Conservation (phyloP, 2,888 invertebrate genomes). For the Biston betularia region DNA sequence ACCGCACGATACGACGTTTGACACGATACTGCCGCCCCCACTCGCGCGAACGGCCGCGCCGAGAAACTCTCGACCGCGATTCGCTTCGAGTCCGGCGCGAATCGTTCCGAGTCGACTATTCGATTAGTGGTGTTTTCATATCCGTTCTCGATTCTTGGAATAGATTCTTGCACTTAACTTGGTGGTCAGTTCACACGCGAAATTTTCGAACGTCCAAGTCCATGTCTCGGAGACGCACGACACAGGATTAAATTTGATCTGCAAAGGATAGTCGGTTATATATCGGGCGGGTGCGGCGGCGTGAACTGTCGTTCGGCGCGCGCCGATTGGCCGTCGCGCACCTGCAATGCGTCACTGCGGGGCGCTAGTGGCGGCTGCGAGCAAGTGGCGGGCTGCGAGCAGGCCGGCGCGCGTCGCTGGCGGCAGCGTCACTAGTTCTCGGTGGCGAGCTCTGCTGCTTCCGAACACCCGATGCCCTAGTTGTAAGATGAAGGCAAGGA, state of each 20-base stretch:
- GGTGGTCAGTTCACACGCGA: constrained; percentile 65
- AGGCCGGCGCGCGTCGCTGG: constrained; percentile 50
- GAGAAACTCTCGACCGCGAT: constrained; percentile 80
- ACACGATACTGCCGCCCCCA: constrained; percentile 87
- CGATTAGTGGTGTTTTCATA: constrained; percentile 79
- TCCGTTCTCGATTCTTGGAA: constrained; percentile 69
- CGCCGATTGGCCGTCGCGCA: constrained; percentile 92
- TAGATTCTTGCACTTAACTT: constrained; percentile 60
- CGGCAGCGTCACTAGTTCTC: constrained; percentile 52
- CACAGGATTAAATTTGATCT: constrained; percentile 87
- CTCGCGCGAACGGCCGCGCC: constrained; percentile 83
- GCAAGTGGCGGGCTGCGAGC: constrained; percentile 48
- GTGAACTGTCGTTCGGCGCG: constrained; percentile 90
- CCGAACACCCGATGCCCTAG: constrained; percentile 66
- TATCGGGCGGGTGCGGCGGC: constrained; percentile 91
- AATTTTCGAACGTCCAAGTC: constrained; percentile 77
- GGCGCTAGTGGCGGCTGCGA: constrained; percentile 59
- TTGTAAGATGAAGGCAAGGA: constrained; percentile 63
- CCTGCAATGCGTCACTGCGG: constrained; percentile 94
- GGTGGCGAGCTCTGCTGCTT: constrained; percentile 56
- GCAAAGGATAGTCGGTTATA: constrained; percentile 88
- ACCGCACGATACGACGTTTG: constrained; percentile 84
- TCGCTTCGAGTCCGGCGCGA: constrained; percentile 77
- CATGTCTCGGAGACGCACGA: constrained; percentile 83
- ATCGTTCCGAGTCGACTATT: constrained; percentile 80